Base-by-base conservation (phyloP, 37 sponge, comb jelly and placozoan species). In the Eunapius fragilis region DNA sequence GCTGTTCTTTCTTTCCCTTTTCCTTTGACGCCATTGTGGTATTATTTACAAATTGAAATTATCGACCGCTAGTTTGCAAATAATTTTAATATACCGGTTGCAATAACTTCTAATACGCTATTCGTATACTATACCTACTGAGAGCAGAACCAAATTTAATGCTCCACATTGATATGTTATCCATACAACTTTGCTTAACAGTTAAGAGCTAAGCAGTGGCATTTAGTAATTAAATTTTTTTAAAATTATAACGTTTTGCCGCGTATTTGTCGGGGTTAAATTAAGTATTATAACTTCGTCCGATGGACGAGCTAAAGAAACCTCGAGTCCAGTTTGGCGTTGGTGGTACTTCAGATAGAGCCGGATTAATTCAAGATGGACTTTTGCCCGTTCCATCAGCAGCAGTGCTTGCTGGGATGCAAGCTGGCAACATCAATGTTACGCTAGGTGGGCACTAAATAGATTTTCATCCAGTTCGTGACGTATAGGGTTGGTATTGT, bases 391-490 rank as follows among this genome's bases (percentile, higher is more conserved):
- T 13, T 31, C 32, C 32, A 35, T 87, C 94, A 6, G 82, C 89
- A 27, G 93, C 92, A 4, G 87, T 96, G 17, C 75, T 78, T 19
- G 97, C 89, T 19, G 97, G 97, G 26, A 96, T 96, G 58, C 75
- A 82, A 77, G 92, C 97, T 31, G 97, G 97, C 25, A 91, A 96
- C 75, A 96, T 95, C 74, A 89, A 93, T 72, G 71, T 86, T 31
- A 58, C 86, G 9, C 69, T 49, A 12, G 87, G 91, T 68, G 77
- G 24, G 76, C 31, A 74, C 70, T 68, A 35, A 38, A 23, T 67
- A 30, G 68, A 67, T 80, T 67, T 3, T 41, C n/a, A n/a, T n/a
- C n/a, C n/a, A n/a, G n/a, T 41, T 41, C 6, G 6, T 41, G 41
- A 41, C 41, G 41, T 41, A 41, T 41, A 41, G 3, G 3, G 41